These are phyloP conservation scores for Gopherus evgoodei DNA, from an alignment of 2,113 vertebrate genomes.

Conservation along the genomic window DNA sequence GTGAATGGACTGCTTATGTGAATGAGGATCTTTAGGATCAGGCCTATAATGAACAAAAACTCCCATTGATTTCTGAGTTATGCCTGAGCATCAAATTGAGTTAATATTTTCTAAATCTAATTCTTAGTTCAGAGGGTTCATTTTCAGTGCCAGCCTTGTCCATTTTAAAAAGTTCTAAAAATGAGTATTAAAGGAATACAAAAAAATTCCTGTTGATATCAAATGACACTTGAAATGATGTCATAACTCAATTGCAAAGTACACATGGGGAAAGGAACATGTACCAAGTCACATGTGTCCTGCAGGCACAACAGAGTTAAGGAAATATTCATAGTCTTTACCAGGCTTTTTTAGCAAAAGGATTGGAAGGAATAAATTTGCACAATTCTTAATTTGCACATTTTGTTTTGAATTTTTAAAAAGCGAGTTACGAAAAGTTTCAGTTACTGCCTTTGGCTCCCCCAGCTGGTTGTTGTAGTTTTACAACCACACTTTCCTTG, in stretches of 20 bases:
- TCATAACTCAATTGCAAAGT: neutral
- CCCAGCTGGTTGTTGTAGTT: constrained; percentile 18
- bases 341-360: neutral
- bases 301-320: neutral
- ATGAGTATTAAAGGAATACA: neutral
- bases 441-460: neutral
- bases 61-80: neutral
- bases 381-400: neutral
- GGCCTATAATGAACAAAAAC: fast-evolving
- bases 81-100: fast-evolving
- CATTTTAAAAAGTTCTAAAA: fast-evolving
- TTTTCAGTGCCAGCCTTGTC: neutral
- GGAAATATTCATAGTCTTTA: neutral
- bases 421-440: constrained; percentile 6
- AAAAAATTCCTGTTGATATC: neutral
- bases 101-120: neutral
- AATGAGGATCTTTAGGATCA: neutral
- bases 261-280: neutral
- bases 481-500: neutral
- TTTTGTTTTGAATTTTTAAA: neutral
- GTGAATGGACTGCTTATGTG: fast-evolving
- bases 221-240: neutral
- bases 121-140: fast-evolving
- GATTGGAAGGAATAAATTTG: fast-evolving
- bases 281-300: neutral